Percentiles rank a stretch among this genome's conserved stretches.
These are phyloP conservation scores for Ceraclea dissimilis DNA, from an alignment of 2,888 invertebrate genomes.

Conservation along the genomic window DNA sequence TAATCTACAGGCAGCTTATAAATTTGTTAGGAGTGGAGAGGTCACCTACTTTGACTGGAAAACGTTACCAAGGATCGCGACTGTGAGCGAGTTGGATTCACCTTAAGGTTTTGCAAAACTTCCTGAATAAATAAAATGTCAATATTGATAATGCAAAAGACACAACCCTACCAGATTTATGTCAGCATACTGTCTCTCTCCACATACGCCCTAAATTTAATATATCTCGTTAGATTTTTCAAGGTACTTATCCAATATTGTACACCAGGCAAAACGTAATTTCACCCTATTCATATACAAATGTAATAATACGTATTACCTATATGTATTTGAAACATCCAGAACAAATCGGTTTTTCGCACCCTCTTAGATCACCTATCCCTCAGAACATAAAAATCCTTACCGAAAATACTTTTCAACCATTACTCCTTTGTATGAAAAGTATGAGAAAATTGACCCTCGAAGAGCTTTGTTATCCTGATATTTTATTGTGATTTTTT, in stretches of 20 bases:
- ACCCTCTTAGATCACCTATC: background rate
- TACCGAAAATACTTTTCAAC: background rate
- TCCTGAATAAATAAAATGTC: too few species aligned
- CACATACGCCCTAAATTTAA: background rate
- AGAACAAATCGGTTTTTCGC: conserved; percentile 1
- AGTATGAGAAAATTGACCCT: background rate
- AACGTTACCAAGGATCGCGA: too few species aligned
- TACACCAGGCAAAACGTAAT: background rate
- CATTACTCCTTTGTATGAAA: background rate
- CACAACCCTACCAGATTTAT: background rate
- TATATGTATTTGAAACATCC: background rate
- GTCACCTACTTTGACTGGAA: too few species aligned
- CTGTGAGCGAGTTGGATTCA: too few species aligned
- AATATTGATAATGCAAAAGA: background rate
- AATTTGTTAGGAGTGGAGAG: too few species aligned
- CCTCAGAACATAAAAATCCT: background rate
- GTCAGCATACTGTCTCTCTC: background rate
- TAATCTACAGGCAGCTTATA: too few species aligned
- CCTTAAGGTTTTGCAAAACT: too few species aligned
- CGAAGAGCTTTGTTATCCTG: too few species aligned
- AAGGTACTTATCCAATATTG: conserved; percentile 1
- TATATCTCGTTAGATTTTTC: conserved; percentile 2
- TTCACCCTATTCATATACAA: conserved; percentile 2
- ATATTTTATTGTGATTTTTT: too few species aligned
- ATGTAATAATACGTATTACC: background rate